Percentiles rank a stretch among this genome's conserved stretches.
These are phyloP conservation scores for Drosophila ercepeae DNA, from an alignment of 1,140 invertebrate genomes.

Conservation along the genomic window DNA sequence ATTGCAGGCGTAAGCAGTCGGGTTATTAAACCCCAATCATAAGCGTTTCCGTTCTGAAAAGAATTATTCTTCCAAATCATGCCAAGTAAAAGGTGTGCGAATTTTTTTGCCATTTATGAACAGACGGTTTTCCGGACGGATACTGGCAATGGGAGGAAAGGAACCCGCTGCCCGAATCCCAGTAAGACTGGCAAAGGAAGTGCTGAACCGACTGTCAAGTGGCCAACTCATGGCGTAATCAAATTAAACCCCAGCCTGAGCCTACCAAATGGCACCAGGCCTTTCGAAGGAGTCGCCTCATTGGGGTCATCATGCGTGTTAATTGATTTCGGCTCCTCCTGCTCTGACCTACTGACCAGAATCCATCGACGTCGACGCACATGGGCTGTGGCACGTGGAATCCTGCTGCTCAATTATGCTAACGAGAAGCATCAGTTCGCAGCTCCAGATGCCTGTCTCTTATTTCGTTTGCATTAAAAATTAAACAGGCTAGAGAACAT, in stretches of 20 bases:
- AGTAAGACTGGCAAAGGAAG: conserved; percentile 23
- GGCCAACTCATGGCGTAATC: conserved; percentile 46
- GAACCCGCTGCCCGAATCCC: background rate
- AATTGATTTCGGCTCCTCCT: conserved; percentile 58
- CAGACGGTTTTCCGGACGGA: background rate
- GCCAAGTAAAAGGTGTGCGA: background rate
- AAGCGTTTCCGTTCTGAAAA: too few species aligned
- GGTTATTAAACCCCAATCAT: too few species aligned
- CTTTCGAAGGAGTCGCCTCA: background rate
- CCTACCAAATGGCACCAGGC: background rate
- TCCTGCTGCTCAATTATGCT: conserved; percentile 61
- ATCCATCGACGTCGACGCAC: background rate
- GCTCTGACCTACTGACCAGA: conserved; percentile 33
- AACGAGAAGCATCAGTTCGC: conserved; percentile 41
- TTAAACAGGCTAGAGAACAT: conserved; percentile 36
- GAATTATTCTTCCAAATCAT: background rate
- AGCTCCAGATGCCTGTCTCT: conserved; percentile 32
- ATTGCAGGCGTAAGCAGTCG: background rate
- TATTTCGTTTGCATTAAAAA: conserved; percentile 61
- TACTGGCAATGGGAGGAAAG: background rate
- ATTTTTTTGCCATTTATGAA: background rate
- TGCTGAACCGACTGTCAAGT: conserved; percentile 36
- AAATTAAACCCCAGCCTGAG: conserved; percentile 43
- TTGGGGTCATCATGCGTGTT: conserved; percentile 39
- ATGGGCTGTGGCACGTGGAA: conserved; percentile 3